phyloP scores from a whole-genome alignment of 1,140 invertebrate genomes.

The Zelostemma sp. region DNA sequence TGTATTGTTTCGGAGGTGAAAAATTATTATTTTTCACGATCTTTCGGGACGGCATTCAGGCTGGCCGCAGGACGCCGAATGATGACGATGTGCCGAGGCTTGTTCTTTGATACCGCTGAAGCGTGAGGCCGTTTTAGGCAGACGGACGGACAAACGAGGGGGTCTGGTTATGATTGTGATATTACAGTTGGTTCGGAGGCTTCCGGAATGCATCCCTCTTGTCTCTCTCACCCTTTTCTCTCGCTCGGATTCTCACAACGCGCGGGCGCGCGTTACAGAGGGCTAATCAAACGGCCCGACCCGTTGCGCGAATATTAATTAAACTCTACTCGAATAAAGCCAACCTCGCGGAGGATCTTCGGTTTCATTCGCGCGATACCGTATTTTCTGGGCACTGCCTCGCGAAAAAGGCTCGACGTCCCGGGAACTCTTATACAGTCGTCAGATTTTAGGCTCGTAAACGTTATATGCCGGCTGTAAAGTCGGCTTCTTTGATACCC shows the following conservation, averaged over 20 bases:
- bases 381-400: too few relatives aligned
- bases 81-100: slow-evolving; percentile 39
- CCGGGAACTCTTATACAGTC: slow-evolving; percentile 58
- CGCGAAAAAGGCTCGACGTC: too few relatives aligned
- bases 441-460: slow-evolving; percentile 64
- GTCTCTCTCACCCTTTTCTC: slow-evolving; percentile 16
- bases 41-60: slow-evolving; percentile 45
- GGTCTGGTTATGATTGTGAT: slow-evolving; percentile 68
- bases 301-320: slow-evolving; percentile 63
- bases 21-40: slow-evolving; percentile 38
- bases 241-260: slow-evolving; percentile 16
- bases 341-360: too few relatives aligned
- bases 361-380: too few relatives aligned
- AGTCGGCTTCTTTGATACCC: slow-evolving; percentile 64
- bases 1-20: not conserved
- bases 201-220: slow-evolving; percentile 55
- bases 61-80: slow-evolving; percentile 17
- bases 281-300: slow-evolving; percentile 61
- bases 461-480: slow-evolving; percentile 67
- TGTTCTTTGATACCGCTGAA: slow-evolving; percentile 61
- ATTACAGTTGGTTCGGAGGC: slow-evolving; percentile 62
- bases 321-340: slow-evolving; percentile 42
- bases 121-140: slow-evolving; percentile 57
- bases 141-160: slow-evolving; percentile 51
- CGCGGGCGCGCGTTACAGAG: slow-evolving; percentile 43